Base-by-base conservation (phyloP, 2,888 invertebrate genomes). In the Macroteleia sp. region DNA sequence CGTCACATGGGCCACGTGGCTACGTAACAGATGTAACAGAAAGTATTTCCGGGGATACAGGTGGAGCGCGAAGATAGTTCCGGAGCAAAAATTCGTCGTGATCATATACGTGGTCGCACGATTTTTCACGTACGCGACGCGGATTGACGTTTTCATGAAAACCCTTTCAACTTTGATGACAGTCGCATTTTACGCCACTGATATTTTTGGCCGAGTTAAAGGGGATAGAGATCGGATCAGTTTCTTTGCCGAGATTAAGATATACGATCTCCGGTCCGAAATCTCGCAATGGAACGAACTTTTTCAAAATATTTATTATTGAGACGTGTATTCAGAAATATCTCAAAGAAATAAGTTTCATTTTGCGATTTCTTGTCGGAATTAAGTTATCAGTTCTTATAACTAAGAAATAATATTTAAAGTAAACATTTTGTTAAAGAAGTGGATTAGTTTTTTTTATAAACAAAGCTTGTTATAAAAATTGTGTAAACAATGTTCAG, bases 121-220 rank as follows among this genome's bases (percentile, higher is more conserved):
- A 50, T 64, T 73, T 73, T 73, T 46, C 62, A 66, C 19, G 32
- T 42, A 10, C 12, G 36, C 6, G 14, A 25, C n/a, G 12, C 34
- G 36, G 42, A 61, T 62, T 56, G 71, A 71, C 62, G 50, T 56
- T 64, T 56, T 57, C 57, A 57, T 48, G 48, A 54, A 56, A 73
- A 57, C 44, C 48, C 32, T 73, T 73, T 73, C 64, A 73, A 48
- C 64, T 50, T 57, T 73, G 56, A 57, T 39, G 57, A 69, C 54
- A 56, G 48, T 30, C 46, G 30, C 16, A 22, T 16, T 20, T 25
- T 8, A 46, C 25, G 57, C 36, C 22, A 19, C 36, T 41, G 62
- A 62, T 62, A 61, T 54, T 67, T 57, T 57, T 9, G 25, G 46
- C 5, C 22, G 1, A 36, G 5, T 34, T 34, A 41, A 39, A 34